Conservation (phyloP, 2,797 vertebrate species). For the Nyctalus aviator region DNA sequence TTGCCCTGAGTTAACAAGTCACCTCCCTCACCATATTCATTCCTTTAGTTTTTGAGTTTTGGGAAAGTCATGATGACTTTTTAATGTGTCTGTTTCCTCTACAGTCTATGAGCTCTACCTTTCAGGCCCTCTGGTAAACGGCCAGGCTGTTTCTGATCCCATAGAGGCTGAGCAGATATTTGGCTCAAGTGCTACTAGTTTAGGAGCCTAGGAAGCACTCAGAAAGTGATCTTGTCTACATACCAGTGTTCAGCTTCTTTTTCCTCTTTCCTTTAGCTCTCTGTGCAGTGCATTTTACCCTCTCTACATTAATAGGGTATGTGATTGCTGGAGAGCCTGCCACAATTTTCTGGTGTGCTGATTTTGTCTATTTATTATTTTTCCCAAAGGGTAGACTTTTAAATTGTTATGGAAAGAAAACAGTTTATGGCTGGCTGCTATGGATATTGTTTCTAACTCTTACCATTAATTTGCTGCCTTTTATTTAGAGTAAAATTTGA, state of each 20-base stretch:
- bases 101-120: background rate
- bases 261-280: background rate
- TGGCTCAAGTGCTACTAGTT: background rate
- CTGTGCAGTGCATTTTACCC: background rate
- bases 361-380: slow-evolving; percentile 53
- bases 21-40: background rate
- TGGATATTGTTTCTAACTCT: background rate
- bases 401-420: slow-evolving; percentile 10
- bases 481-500: slow-evolving; percentile 45
- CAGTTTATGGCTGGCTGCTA: background rate
- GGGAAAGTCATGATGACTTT: background rate
- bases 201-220: slow-evolving; percentile 34
- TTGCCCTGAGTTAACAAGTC: background rate
- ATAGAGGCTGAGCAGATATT: slow-evolving; percentile 39
- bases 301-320: background rate
- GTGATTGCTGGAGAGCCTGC: background rate
- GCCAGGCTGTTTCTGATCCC: slow-evolving; percentile 41
- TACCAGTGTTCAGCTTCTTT: slow-evolving; percentile 44
- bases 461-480: slow-evolving; percentile 41
- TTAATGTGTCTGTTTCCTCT: background rate
- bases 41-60: background rate
- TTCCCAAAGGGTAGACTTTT: background rate
- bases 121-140: background rate
- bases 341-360: slow-evolving; percentile 10
- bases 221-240: slow-evolving; percentile 66